phyloP scores from a whole-genome alignment of 2,888 invertebrate species.

The Gymnosoma rotundatum region DNA sequence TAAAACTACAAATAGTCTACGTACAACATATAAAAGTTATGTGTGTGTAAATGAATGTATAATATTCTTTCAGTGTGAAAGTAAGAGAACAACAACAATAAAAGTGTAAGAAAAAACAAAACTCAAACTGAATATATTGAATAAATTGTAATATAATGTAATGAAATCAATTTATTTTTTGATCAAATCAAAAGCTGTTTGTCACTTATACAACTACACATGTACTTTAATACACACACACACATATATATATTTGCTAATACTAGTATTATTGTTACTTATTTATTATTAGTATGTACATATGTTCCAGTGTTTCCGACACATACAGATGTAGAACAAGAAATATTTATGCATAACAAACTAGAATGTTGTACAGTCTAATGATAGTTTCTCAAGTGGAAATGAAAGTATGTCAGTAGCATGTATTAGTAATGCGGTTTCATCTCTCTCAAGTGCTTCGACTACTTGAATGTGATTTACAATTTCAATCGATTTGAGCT shows the following conservation, averaged over 20 bases:
- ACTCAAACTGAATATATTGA: conserved; percentile 46
- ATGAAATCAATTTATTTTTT: conserved; percentile 69
- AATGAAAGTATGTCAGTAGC: conserved; percentile 62
- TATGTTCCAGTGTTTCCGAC: neutral
- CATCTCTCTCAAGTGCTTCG: conserved; percentile 38
- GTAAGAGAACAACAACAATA: neutral
- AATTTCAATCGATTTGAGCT: conserved; percentile 55
- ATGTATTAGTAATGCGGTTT: conserved; percentile 59
- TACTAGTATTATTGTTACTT: neutral
- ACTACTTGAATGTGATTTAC: conserved; percentile 52
- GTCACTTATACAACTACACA: conserved; percentile 44
- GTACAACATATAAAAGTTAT: too few species aligned
- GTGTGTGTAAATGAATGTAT: neutral
- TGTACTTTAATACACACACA: neutral
- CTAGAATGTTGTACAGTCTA: conserved; percentile 58
- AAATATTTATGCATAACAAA: conserved; percentile 61
- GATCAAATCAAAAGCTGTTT: conserved; percentile 70
- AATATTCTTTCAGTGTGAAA: neutral
- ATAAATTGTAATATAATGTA: conserved; percentile 66
- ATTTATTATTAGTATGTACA: neutral
- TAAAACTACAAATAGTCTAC: too few species aligned
- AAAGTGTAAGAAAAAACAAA: neutral
- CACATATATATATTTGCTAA: neutral
- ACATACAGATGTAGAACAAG: conserved; percentile 29
- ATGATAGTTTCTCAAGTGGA: conserved; percentile 66